A percentile compares a stretch with the other conserved stretches of the same genome.
phyloP scores from a whole-genome alignment of 2,113 vertebrate species.

The Actinemys pallida region DNA sequence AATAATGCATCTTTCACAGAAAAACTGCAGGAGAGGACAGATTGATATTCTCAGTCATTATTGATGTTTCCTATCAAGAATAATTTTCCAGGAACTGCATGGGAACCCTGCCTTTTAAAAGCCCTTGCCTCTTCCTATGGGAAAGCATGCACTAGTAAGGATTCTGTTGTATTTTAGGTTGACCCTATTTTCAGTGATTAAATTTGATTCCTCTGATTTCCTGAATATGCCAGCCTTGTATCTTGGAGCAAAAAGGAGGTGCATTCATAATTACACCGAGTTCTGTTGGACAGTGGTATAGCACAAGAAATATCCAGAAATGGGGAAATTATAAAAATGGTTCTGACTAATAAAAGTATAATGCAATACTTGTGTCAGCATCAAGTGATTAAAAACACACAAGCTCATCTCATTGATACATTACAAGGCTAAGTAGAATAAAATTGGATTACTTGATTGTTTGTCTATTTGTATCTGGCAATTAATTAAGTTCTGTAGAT shows the following conservation, averaged over 20 bases:
- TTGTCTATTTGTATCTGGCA: constrained; percentile 51
- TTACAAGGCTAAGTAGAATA: constrained; percentile 52
- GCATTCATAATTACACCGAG: background rate
- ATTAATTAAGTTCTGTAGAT: constrained; percentile 36
- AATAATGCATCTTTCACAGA: background rate
- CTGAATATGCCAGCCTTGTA: background rate
- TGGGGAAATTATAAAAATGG: constrained; percentile 23
- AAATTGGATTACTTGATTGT: constrained; percentile 40
- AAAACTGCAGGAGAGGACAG: constrained; percentile 14
- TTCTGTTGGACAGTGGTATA: background rate
- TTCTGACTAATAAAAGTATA: constrained; percentile 32
- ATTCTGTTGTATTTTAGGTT: background rate
- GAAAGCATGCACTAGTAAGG: background rate
- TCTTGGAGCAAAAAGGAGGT: background rate
- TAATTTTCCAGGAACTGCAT: background rate
- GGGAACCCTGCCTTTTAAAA: background rate
- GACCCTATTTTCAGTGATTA: background rate
- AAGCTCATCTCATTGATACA: background rate
- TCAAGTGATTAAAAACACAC: constrained; percentile 27
- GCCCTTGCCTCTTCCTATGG: background rate
- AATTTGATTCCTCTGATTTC: background rate
- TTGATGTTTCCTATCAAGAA: background rate
- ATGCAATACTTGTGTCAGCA: constrained; percentile 25
- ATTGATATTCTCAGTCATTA: background rate
- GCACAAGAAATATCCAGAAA: background rate